These are phyloP conservation scores for Charanyca ferruginea DNA, from an alignment of 2,888 invertebrate genomes.

Conservation along the genomic window DNA sequence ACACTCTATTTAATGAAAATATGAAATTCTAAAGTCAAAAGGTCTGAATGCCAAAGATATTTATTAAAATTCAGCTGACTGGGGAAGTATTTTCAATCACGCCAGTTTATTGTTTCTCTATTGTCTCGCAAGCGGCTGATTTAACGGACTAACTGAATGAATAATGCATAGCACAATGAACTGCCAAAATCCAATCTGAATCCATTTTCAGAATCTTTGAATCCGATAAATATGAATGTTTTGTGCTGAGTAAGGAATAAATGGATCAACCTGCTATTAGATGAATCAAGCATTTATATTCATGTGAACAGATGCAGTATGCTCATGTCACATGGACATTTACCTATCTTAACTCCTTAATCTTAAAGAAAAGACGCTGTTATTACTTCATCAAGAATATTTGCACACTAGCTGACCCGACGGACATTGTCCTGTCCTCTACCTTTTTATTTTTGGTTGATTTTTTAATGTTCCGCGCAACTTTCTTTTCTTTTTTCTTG, in stretches of 20 bases:
- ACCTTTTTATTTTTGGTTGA: too few relatives aligned
- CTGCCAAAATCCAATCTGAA: slow-evolving; percentile 70
- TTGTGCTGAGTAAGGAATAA: slow-evolving; percentile 26
- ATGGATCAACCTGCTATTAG: slow-evolving; percentile 13
- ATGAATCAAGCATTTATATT: slow-evolving; percentile 1
- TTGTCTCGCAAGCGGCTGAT: slow-evolving; percentile 66
- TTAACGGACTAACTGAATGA: slow-evolving; percentile 74
- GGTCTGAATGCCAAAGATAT: slow-evolving; percentile 57
- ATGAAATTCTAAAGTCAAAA: slow-evolving; percentile 60
- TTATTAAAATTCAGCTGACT: slow-evolving; percentile 61
- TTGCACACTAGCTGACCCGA: too few relatives aligned
- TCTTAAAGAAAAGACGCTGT: neutral
- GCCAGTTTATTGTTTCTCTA: slow-evolving; percentile 68
- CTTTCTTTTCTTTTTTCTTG: too few relatives aligned
- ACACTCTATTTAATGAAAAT: slow-evolving; percentile 61
- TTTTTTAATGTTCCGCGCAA: too few relatives aligned
- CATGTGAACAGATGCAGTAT: slow-evolving; percentile 1
- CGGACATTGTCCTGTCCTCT: too few relatives aligned
- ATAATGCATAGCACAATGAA: slow-evolving; percentile 74
- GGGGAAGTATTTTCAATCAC: slow-evolving; percentile 60
- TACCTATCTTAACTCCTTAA: too few relatives aligned
- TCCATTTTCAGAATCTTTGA: slow-evolving; percentile 67
- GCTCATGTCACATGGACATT: neutral
- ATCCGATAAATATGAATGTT: slow-evolving; percentile 61
- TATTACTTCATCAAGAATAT: too few relatives aligned